Percentiles rank a stretch among this genome's conserved stretches.
Evolutionary conservation across 2,888 invertebrate genomes (phyloP).

Genomic region (Cryptocephalus moraei): DNA sequence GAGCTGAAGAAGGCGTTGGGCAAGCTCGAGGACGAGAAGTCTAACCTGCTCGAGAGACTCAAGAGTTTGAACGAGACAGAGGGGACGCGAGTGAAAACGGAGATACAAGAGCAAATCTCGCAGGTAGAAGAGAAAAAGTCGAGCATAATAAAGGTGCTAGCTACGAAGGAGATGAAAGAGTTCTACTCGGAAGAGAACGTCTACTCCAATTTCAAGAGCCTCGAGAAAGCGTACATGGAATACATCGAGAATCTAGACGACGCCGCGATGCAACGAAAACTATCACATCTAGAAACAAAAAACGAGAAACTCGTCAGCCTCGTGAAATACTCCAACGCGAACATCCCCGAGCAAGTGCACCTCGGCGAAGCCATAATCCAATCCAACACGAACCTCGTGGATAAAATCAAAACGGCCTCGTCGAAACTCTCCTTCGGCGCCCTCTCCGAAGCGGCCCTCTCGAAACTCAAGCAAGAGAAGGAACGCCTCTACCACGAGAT

Average conservation of each 20-base stretch:
- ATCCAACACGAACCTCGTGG: slow-evolving; percentile 6
- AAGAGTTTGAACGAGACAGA: slow-evolving; percentile 12
- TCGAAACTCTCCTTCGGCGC: slow-evolving; percentile 5
- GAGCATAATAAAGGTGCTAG: slow-evolving; percentile 1
- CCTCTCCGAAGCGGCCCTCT: background rate
- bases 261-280: slow-evolving; percentile 5
- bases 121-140: slow-evolving; percentile 5
- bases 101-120: slow-evolving; percentile 13
- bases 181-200: slow-evolving; percentile 4
- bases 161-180: slow-evolving; percentile 1
- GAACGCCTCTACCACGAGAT: slow-evolving; percentile 13
- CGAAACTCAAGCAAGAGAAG: slow-evolving; percentile 10
- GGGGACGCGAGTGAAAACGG: slow-evolving; percentile 10
- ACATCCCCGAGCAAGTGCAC: slow-evolving; percentile 1
- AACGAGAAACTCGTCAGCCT: slow-evolving; percentile 5
- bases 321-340: slow-evolving; percentile 1
- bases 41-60: slow-evolving; percentile 9
- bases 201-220: slow-evolving; percentile 3
- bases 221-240: slow-evolving; percentile 5
- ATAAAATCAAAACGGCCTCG: slow-evolving; percentile 4
- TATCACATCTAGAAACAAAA: slow-evolving; percentile 7
- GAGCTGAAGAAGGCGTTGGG: slow-evolving; percentile 12
- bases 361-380: slow-evolving; percentile 5
- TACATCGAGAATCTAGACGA: slow-evolving; percentile 7
- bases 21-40: slow-evolving; percentile 14